A percentile compares a stretch with the other conserved stretches of the same genome.
Conservation (phyloP, 2,797 vertebrate genomes). For the Salmo trutta region DNA sequence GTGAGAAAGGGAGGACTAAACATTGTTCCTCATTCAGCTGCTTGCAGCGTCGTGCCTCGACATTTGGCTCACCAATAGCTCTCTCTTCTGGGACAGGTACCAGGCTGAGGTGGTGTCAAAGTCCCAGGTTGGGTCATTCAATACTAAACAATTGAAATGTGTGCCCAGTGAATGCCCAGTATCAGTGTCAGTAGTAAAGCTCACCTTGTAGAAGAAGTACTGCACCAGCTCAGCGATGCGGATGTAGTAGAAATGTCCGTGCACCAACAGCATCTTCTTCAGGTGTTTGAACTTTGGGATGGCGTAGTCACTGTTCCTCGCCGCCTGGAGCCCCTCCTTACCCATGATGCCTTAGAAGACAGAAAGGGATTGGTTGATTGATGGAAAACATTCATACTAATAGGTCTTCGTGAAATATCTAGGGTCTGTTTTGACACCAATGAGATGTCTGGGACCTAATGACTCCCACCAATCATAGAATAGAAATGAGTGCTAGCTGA, state of each 20-base stretch:
- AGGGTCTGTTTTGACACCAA: neutral
- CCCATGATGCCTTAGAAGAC: constrained; percentile 87
- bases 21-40: neutral
- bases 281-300: constrained; percentile 98
- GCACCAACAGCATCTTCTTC: constrained; percentile 97
- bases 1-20: constrained; percentile 13
- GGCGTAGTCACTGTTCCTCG: constrained; percentile 98
- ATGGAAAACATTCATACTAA: neutral
- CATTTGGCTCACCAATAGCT: no score
- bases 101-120: neutral
- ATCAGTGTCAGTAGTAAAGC: neutral
- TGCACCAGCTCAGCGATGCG: constrained; percentile 97
- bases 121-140: neutral
- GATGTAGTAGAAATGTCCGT: constrained; percentile 97
- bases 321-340: constrained; percentile 97
- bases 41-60: no score
- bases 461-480: no score
- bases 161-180: neutral
- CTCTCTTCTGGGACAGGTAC: no score
- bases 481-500: no score
- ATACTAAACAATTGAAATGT: neutral
- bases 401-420: no score
- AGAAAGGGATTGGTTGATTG: neutral
- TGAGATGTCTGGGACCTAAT: neutral
- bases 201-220: constrained; percentile 99